Evolutionary conservation across 2,113 vertebrate genomes (phyloP).

Genomic region (Embiotoca jacksoni): DNA sequence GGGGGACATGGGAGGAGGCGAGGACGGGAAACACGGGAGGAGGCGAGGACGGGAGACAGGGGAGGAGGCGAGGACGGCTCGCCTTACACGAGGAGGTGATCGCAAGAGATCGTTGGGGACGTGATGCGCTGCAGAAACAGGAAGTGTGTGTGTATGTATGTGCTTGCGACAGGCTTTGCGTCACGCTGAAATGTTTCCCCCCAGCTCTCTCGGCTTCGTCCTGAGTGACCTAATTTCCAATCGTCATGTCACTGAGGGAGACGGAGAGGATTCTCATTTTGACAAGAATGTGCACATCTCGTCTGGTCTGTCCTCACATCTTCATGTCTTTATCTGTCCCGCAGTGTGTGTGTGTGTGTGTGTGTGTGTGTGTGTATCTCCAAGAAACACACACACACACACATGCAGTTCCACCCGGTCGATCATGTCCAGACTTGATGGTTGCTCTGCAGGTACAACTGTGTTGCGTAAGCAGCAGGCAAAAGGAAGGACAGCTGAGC

Average conservation of each 20-base stretch:
- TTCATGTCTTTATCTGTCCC: neutral
- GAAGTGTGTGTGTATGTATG: slow-evolving; percentile 41
- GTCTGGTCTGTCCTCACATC: neutral
- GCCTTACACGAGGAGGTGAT: neutral
- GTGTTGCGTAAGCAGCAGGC: slow-evolving; percentile 72
- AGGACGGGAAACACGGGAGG: too few relatives aligned
- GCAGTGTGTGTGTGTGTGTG: neutral
- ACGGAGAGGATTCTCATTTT: slow-evolving; percentile 17
- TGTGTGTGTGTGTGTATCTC: neutral
- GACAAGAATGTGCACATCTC: slow-evolving; percentile 14
- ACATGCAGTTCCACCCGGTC: slow-evolving; percentile 52
- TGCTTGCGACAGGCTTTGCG: slow-evolving; percentile 39
- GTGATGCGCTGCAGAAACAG: slow-evolving; percentile 30
- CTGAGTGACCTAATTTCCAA: slow-evolving; percentile 75
- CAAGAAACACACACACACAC: slow-evolving; percentile 30
- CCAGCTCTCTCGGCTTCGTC: slow-evolving; percentile 41
- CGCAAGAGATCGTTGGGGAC: neutral
- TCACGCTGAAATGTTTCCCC: slow-evolving; percentile 60
- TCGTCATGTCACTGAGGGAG: slow-evolving; percentile 22
- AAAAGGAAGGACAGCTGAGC: slow-evolving; percentile 6
- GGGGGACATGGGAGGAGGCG: too few relatives aligned
- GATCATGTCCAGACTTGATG: slow-evolving; percentile 74
- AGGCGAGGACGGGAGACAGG: too few relatives aligned
- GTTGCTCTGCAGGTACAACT: slow-evolving; percentile 77
- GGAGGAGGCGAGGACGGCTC: too few relatives aligned